Evolutionary conservation across 2,797 vertebrate genomes (phyloP).

Genomic region (Sternotherus odoratus): DNA sequence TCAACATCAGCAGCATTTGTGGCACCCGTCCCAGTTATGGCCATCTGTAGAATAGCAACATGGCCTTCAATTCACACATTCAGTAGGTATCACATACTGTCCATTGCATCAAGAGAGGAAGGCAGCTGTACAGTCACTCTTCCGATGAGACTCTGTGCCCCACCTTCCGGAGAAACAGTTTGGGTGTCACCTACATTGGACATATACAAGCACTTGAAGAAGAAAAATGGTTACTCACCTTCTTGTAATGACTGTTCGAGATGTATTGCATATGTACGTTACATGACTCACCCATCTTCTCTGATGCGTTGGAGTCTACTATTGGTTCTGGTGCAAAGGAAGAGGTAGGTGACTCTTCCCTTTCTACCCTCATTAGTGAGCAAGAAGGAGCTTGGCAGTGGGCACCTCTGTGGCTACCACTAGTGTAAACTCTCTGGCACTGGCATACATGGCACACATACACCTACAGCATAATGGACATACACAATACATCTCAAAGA

Average conservation of each 20-base stretch:
- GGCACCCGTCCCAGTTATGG: neutral
- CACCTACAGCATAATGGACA: neutral
- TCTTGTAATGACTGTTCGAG: neutral
- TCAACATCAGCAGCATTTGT: neutral
- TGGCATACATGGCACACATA: neutral
- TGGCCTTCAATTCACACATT: neutral
- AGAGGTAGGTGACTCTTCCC: neutral
- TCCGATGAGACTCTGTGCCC: neutral
- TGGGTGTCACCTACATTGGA: neutral
- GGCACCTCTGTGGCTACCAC: neutral
- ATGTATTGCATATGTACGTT: neutral
- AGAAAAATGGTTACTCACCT: neutral
- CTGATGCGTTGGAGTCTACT: neutral
- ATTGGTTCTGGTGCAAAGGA: neutral
- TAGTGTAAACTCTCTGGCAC: neutral
- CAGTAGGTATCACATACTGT: neutral
- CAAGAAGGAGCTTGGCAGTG: neutral
- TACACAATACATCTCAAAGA: neutral
- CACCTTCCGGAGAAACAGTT: neutral
- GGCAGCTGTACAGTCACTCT: neutral
- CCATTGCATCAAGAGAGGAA: neutral
- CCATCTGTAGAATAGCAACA: neutral
- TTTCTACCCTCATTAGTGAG: neutral
- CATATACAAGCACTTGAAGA: neutral
- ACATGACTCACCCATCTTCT: neutral